Evolutionary conservation across 2,797 vertebrate species (phyloP), one percentile per base, ranked within the genome.

Genomic region (Xyrichtys novacula): DNA sequence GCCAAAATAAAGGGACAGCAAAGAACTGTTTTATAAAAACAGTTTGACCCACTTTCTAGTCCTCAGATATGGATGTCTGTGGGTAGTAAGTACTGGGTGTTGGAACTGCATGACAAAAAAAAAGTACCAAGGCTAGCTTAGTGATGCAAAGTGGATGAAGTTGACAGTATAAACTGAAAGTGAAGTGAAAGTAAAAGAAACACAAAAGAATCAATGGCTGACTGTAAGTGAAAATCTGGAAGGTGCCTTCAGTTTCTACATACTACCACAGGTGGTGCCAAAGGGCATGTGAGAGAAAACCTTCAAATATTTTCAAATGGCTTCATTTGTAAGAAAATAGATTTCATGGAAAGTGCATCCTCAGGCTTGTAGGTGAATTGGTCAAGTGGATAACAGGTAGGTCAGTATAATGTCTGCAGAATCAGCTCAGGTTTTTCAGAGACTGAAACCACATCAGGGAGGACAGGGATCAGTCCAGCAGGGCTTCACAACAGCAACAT

Each of bases 371-470:
- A 6, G 32, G 46, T 23, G 19, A 12, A 19, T 3, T 12, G 38
- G 36, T 42, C 16, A n/a, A 25, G 32, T 29, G 8, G 28, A 34
- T 19, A 26, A 17, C 57, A 56, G 28, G 43, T 53, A 25, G 22
- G 23, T 16, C 3, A 4, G 22, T 19, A 2, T 32, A 12, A 42
- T 20, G 20, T 44, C 10, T 23, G 29, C 34, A 65, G 46, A 60
- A 17, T 34, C 32, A 28, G 49, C 64, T 74, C 71, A 74, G 71
- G 63, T 46, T 14, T 62, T 43, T 42, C 40, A 1, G 20, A 29
- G 9, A 32, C 19, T 56, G 19, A 48, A 55, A 44, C 22, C 66
- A 19, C 69, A 46, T 72, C 61, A 63, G 65, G 66, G 40, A 61
- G 17, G 25, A 29, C 10, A n/a, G 4, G 5, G 29, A 34, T 43